phyloP scores from a whole-genome alignment of 2,888 invertebrate genomes.

The Bombylius discolor region DNA sequence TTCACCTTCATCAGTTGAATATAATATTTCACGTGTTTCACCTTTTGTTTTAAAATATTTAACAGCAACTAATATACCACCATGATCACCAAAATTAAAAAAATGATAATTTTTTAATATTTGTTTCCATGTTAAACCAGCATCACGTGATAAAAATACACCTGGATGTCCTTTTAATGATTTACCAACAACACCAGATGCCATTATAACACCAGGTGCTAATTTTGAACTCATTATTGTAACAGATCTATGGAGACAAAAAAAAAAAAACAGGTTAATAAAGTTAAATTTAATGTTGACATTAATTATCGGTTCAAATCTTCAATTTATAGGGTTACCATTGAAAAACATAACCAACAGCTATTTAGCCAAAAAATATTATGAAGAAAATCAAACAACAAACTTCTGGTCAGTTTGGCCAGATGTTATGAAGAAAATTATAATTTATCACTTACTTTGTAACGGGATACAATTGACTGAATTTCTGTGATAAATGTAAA shows the following conservation, averaged over 20 bases:
- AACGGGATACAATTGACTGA: conserved; percentile 68
- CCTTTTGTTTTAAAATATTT: conserved; percentile 64
- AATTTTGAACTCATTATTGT: conserved; percentile 77
- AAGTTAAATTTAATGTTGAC: too few species aligned
- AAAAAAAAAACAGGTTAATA: not conserved
- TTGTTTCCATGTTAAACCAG: conserved; percentile 70
- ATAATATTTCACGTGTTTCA: conserved; percentile 65
- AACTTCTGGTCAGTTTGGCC: too few species aligned
- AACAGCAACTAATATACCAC: conserved; percentile 75
- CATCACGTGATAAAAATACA: conserved; percentile 69
- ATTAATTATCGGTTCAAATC: too few species aligned
- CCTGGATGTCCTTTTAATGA: conserved; percentile 69
- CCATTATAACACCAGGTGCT: conserved; percentile 78
- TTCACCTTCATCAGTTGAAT: conserved; percentile 77
- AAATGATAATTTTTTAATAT: conserved; percentile 69
- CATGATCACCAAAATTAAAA: conserved; percentile 84
- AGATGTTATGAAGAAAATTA: too few species aligned
- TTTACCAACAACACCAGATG: conserved; percentile 67
- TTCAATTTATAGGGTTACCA: too few species aligned
- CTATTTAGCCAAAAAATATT: too few species aligned
- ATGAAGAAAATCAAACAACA: too few species aligned
- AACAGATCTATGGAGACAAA: conserved; percentile 41
- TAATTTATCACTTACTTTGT: conserved; percentile 34
- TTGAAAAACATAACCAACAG: too few species aligned
- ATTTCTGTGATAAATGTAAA: conserved; percentile 75